A percentile compares a stretch with the other conserved stretches of the same genome.
These are phyloP conservation scores for Cercopithecus mona DNA, from an alignment of 2,113 vertebrate genomes.

Conservation along the genomic window DNA sequence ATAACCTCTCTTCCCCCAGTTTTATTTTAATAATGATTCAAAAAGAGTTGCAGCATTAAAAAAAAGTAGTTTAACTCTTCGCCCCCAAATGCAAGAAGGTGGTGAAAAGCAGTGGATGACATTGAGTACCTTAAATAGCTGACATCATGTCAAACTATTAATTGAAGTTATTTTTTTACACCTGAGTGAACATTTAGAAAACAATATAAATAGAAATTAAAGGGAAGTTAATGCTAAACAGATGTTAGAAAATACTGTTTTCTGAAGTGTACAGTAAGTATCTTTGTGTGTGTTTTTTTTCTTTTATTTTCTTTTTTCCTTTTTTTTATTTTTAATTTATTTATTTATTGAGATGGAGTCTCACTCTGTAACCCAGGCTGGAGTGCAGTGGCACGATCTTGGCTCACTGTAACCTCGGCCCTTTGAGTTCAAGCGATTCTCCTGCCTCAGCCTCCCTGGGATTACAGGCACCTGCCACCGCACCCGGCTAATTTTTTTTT, in stretches of 20 bases:
- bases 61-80: conserved; percentile 29
- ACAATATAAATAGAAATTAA: conserved; percentile 81
- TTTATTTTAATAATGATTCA: conserved; percentile 11
- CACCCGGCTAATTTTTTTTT: too few relatives aligned
- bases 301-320: too few relatives aligned
- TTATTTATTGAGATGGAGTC: too few relatives aligned
- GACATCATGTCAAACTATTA: conserved; percentile 60
- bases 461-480: too few relatives aligned
- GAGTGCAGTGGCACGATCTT: too few relatives aligned
- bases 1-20: background rate
- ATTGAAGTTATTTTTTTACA: conserved; percentile 79
- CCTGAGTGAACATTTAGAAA: conserved; percentile 78
- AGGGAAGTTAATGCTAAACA: conserved; percentile 81
- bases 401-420: too few relatives aligned
- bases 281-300: background rate
- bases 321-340: too few relatives aligned
- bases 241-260: conserved; percentile 81
- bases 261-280: conserved; percentile 67
- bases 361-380: too few relatives aligned
- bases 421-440: too few relatives aligned
- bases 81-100: background rate
- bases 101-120: conserved; percentile 18
- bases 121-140: conserved; percentile 57
- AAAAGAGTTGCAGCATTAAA: background rate
- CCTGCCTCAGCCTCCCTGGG: too few relatives aligned